These are phyloP conservation scores for Engraulis encrasicolus DNA, from an alignment of 2,113 vertebrate genomes.

Conservation along the genomic window DNA sequence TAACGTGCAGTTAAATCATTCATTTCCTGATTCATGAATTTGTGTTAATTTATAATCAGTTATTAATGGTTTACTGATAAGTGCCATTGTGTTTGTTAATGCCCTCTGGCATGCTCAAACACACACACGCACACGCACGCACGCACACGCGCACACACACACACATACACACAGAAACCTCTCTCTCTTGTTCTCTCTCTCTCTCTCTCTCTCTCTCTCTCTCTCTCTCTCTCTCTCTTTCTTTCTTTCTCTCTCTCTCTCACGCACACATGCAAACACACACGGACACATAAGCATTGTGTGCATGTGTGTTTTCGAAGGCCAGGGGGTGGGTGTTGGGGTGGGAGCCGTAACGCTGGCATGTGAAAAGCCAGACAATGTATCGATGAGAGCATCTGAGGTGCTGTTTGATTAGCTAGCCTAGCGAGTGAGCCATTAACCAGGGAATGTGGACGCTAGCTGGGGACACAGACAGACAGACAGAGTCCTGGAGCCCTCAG, in stretches of 20 bases:
- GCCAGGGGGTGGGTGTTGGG: not conserved
- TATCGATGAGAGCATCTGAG: not conserved
- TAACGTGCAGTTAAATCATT: too few species aligned
- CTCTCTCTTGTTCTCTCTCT: too few species aligned
- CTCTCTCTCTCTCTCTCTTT: too few species aligned
- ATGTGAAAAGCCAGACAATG: not conserved
- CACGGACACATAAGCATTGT: too few species aligned
- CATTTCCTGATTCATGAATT: not conserved
- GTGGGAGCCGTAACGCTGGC: not conserved
- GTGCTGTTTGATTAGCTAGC: slow-evolving; percentile 6
- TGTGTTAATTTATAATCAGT: not conserved
- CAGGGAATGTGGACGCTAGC: not conserved
- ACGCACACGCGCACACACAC: too few species aligned
- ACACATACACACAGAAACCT: too few species aligned
- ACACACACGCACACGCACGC: too few species aligned
- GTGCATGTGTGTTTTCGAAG: not conserved
- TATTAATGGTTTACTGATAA: slow-evolving; percentile 3
- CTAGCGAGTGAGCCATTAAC: slow-evolving; percentile 11
- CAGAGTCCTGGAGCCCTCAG: not conserved
- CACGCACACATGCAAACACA: too few species aligned
- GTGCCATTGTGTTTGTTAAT: not conserved
- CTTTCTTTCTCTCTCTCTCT: too few species aligned
- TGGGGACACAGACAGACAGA: too few species aligned
- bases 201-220: too few species aligned
- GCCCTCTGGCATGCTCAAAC: too few species aligned